Percentiles rank a stretch among this genome's conserved stretches.
phyloP scores from a whole-genome alignment of 2,888 invertebrate species.

The Drosophila affinis region DNA sequence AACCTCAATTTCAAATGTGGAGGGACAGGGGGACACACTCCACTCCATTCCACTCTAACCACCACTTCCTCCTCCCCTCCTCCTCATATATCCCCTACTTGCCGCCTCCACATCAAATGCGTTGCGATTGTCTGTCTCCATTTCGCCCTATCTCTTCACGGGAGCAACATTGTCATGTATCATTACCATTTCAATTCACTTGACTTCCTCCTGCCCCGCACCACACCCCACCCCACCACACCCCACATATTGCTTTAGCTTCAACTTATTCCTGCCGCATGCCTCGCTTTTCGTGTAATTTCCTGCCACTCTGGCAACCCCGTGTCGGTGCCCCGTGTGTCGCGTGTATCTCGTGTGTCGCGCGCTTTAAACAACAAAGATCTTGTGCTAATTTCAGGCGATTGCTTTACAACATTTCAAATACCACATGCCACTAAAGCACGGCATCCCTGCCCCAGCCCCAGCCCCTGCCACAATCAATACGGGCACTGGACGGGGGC shows the following conservation, averaged over 20 bases:
- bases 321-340: background rate
- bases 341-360: background rate
- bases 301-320: background rate
- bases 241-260: constrained; percentile 21
- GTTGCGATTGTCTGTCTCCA: constrained; percentile 7
- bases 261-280: constrained; percentile 31
- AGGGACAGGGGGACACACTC: no score
- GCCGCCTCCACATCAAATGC: constrained; percentile 18
- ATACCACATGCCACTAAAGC: constrained; percentile 14
- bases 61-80: background rate
- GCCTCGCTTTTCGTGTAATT: constrained; percentile 6
- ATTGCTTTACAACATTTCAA: constrained; percentile 46
- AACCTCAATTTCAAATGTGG: no score
- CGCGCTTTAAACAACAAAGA: constrained; percentile 68
- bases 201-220: constrained; percentile 34
- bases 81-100: background rate
- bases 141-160: constrained; percentile 18
- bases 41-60: no score
- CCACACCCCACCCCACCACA: constrained; percentile 19
- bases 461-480: constrained; percentile 16
- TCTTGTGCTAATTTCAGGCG: constrained; percentile 73
- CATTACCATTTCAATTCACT: constrained; percentile 51
- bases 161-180: constrained; percentile 48
- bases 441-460: background rate
- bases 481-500: background rate